Conservation (phyloP, 2,888 invertebrate species). For the Drosophila rubida region DNA sequence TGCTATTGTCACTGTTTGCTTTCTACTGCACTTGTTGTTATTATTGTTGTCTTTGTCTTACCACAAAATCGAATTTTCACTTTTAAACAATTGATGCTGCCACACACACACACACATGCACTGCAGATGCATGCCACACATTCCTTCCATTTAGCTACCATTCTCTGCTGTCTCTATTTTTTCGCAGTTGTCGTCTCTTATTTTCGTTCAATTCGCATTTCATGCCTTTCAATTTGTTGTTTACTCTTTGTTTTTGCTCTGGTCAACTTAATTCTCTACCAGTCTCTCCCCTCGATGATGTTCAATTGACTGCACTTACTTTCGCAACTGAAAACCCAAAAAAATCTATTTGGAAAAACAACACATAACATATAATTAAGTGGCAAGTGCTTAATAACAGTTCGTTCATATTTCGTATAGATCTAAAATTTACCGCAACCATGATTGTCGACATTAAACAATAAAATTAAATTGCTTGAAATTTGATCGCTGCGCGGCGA, state of each 20-base stretch:
- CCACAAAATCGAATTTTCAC: conserved; percentile 83
- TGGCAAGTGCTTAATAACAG: not conserved
- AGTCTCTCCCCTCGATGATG: conserved; percentile 26
- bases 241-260: conserved; percentile 39
- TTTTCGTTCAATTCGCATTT: conserved; percentile 47
- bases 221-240: conserved; percentile 63
- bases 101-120: conserved; percentile 19
- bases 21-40: conserved; percentile 23
- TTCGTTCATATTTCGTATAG: not conserved
- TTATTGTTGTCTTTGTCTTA: conserved; percentile 44
- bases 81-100: conserved; percentile 79
- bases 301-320: conserved; percentile 21
- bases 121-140: conserved; percentile 1
- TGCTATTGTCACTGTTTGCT: not conserved
- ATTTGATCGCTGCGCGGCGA: conserved; percentile 52
- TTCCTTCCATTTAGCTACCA: not conserved
- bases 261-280: conserved; percentile 51
- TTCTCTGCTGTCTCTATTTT: conserved; percentile 1
- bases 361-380: not conserved
- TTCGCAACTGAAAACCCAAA: conserved; percentile 19
- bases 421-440: not conserved
- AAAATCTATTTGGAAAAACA: conserved; percentile 39
- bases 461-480: conserved; percentile 52
- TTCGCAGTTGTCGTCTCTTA: conserved; percentile 21
- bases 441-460: conserved; percentile 14